A percentile compares a stretch with the other conserved stretches of the same genome.
Conservation (phyloP, 1,140 invertebrate species). For the Calosoma granatense region DNA sequence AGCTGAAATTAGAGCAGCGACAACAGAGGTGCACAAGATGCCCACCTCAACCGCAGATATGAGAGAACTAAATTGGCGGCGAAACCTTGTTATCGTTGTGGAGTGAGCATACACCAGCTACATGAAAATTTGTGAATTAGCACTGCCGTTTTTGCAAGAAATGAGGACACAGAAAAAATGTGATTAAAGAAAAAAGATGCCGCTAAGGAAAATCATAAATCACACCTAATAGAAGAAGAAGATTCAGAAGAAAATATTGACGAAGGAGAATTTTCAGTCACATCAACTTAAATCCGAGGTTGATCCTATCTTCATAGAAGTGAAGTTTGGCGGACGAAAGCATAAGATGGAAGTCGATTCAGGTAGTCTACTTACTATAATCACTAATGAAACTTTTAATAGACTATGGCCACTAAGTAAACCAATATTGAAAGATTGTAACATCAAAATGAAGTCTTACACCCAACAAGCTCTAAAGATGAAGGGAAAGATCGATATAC, state of each 20-base stretch:
- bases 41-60: not conserved
- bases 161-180: not conserved
- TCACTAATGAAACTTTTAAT: not conserved
- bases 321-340: not conserved
- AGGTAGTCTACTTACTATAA: not conserved
- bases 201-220: not conserved
- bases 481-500: constrained; percentile 7
- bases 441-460: not conserved
- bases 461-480: constrained; percentile 9
- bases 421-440: not conserved
- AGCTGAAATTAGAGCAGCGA: not conserved
- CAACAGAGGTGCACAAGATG: not conserved
- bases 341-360: not conserved
- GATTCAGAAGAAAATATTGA: not conserved
- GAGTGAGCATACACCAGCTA: not conserved
- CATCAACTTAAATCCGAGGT: not conserved
- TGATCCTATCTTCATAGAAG: not conserved
- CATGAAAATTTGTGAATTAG: not conserved
- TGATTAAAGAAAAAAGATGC: not conserved
- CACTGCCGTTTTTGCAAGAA: too few relatives aligned
- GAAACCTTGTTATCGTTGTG: not conserved
- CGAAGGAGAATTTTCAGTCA: not conserved
- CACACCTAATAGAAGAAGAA: not conserved
- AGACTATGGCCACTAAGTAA: not conserved
- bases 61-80: too few relatives aligned